These are phyloP conservation scores for Chiloscyllium plagiosum DNA, from an alignment of 2,113 vertebrate genomes.

Conservation along the genomic window DNA sequence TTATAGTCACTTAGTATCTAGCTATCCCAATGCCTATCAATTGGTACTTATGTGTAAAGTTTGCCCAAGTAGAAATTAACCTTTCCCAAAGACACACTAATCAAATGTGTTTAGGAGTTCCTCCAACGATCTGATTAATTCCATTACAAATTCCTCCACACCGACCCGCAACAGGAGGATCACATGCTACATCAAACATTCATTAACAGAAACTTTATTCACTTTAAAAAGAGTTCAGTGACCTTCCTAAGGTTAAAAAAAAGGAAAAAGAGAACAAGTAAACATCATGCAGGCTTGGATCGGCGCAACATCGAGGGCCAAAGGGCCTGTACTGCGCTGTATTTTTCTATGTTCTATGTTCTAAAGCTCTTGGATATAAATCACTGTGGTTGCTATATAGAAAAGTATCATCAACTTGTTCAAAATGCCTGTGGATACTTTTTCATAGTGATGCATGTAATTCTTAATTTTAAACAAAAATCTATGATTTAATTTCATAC, in stretches of 20 bases:
- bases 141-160: not conserved
- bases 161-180: not conserved
- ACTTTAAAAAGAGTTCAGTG: not conserved
- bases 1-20: not conserved
- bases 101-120: not conserved
- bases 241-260: not conserved
- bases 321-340: no score
- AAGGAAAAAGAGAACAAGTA: not conserved
- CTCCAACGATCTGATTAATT: not conserved
- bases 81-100: not conserved
- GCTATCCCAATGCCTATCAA: not conserved
- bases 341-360: no score
- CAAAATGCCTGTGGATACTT: not conserved
- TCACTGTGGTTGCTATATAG: not conserved
- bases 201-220: not conserved
- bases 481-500: not conserved
- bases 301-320: no score
- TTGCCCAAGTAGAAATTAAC: not conserved
- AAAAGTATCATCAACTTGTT: not conserved
- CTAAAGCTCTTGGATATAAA: not conserved
- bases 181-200: not conserved
- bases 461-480: not conserved
- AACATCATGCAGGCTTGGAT: not conserved
- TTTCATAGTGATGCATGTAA: not conserved
- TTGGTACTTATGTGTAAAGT: not conserved